These are phyloP conservation scores for Epinephelus moara DNA, from an alignment of 2,113 vertebrate species.

Conservation along the genomic window DNA sequence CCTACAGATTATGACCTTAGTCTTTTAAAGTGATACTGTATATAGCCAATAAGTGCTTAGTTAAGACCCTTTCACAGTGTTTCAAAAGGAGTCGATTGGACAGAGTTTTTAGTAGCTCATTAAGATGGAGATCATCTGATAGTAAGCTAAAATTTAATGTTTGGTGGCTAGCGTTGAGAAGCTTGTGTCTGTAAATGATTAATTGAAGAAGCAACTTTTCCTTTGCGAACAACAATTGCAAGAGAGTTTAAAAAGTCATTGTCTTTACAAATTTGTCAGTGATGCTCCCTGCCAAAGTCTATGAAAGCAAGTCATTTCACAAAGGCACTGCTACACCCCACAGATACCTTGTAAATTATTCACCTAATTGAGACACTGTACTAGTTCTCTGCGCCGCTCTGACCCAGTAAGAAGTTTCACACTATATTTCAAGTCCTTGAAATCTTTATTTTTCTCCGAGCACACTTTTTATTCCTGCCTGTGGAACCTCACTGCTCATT, in stretches of 20 bases:
- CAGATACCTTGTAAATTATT: constrained; percentile 68
- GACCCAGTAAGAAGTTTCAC: constrained; percentile 61
- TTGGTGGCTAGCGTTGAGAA: background rate
- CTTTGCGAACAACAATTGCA: background rate
- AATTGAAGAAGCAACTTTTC: background rate
- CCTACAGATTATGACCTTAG: background rate
- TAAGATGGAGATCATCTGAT: background rate
- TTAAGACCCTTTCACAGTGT: background rate
- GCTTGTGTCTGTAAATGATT: background rate
- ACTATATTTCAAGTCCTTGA: constrained; percentile 45
- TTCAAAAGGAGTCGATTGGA: background rate
- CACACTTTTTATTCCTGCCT: constrained; percentile 9
- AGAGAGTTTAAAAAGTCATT: constrained; percentile 4
- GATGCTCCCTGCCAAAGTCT: constrained; percentile 13
- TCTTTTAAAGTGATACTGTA: background rate
- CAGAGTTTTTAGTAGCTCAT: background rate
- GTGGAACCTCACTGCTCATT: constrained; percentile 20
- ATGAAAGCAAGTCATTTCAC: constrained; percentile 20
- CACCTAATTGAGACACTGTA: constrained; percentile 57
- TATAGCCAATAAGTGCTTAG: background rate
- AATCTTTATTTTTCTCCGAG: constrained; percentile 31
- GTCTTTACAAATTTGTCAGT: background rate
- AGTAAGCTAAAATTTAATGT: background rate
- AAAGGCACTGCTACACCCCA: constrained; percentile 29
- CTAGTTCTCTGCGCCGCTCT: constrained; percentile 43